Evolutionary conservation across 1,140 invertebrate species (phyloP), one percentile per base, ranked within the genome.

Genomic region (Neodiprion fabricii): DNA sequence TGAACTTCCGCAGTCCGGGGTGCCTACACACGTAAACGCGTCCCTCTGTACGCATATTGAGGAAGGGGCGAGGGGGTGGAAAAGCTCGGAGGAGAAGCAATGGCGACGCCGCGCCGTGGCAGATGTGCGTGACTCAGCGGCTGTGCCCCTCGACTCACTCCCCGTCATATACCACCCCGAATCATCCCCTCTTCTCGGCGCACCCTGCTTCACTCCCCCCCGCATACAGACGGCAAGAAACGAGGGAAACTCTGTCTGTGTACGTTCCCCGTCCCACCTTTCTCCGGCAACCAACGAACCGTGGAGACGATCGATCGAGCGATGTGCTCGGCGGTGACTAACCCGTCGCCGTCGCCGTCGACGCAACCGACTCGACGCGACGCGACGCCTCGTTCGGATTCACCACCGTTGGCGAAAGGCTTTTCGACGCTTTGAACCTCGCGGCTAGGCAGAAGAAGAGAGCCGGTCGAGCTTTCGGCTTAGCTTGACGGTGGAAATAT

Each of bases 41-140:
- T 14, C 17, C 12, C 4, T 14, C 12, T 14, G 61, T 65, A 65
- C 61, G 61, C 17, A 65, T 65, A 3, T 65, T 14, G 61, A 2
- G 3, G 61, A 74, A 17, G 21, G 67, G 23, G 49, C 10, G 69
- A 74, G 48, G 21, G 67, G 23, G 49, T 14, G 69, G 65, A 71
- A 65, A 75, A 70, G 72, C 48, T 53, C 79, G 71, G 76, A 76
- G 70, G 73, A 65, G 69, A 77, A 77, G 75, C 78, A 80, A 79
- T 79, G 79, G 77, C 76, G 79, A 73, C 70, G 70, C 21, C 21
- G 48, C 70, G 70, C n/a, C 68, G 68, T 61, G 70, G 70, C 70
- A 71, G 71, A 75, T 67, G 74, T 78, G 74, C 76, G 78, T 79
- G 78, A 79, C 76, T 78, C 78, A 75, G 75, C 61, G 14, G 70